phyloP scores from a whole-genome alignment of 1,140 invertebrate genomes.

The Trigoniulus corallinus region DNA sequence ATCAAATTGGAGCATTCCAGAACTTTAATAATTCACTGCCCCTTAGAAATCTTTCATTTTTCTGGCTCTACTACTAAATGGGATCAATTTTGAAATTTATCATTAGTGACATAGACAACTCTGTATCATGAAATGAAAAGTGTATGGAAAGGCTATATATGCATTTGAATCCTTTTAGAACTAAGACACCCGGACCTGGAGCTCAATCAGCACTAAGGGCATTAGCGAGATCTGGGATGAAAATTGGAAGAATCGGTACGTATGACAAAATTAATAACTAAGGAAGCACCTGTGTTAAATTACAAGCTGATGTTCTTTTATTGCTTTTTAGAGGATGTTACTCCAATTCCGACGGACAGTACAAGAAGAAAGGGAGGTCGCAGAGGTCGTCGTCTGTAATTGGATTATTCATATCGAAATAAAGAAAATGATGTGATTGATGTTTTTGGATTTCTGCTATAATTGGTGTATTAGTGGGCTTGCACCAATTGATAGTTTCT shows the following conservation, averaged over 20 bases:
- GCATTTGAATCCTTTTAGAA: too few relatives aligned
- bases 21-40: background rate
- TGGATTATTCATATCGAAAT: too few relatives aligned
- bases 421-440: too few relatives aligned
- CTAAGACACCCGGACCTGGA: constrained; percentile 94
- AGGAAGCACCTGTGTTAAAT: background rate
- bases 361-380: constrained; percentile 99
- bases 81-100: background rate
- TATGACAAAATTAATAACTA: too few relatives aligned
- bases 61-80: background rate
- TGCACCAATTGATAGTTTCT: too few relatives aligned
- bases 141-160: background rate
- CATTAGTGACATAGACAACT: background rate
- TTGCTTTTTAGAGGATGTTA: constrained; percentile 63
- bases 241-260: constrained; percentile 8
- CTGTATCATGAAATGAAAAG: background rate
- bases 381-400: constrained; percentile 94
- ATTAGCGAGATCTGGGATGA: constrained; percentile 95
- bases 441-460: too few relatives aligned
- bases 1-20: background rate
- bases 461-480: too few relatives aligned
- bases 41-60: background rate
- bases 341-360: constrained; percentile 96
- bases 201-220: constrained; percentile 95
- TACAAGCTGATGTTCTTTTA: background rate